Conservation (phyloP, 2,888 invertebrate genomes). For the Drosophila mulleri region DNA sequence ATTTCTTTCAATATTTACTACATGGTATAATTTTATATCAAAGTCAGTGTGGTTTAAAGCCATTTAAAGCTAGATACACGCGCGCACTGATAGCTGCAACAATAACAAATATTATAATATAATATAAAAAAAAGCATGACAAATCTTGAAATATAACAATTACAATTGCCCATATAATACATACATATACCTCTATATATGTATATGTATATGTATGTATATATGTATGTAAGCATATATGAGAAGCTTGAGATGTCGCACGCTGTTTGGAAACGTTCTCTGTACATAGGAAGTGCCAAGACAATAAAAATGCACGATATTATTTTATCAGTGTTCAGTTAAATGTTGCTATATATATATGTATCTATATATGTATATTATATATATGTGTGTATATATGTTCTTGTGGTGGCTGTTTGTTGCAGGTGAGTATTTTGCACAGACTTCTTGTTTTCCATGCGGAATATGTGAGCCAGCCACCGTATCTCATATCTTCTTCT, state of each 20-base stretch:
- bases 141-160: slow-evolving; percentile 51
- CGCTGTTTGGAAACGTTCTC: slow-evolving; percentile 51
- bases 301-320: slow-evolving; percentile 79
- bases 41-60: not conserved
- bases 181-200: not conserved
- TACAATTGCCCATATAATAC: slow-evolving; percentile 27
- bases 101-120: slow-evolving; percentile 6
- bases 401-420: slow-evolving; percentile 45
- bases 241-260: slow-evolving; percentile 52
- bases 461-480: slow-evolving; percentile 67
- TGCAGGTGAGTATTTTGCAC: slow-evolving; percentile 73
- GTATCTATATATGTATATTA: not conserved
- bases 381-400: not conserved
- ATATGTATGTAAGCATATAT: not conserved
- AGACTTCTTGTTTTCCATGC: slow-evolving; percentile 65
- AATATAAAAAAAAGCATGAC: slow-evolving; percentile 46
- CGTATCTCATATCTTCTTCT: slow-evolving; percentile 75
- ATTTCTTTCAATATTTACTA: slow-evolving; percentile 17
- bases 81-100: slow-evolving; percentile 50
- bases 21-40: not conserved
- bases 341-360: slow-evolving; percentile 17
- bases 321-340: slow-evolving; percentile 57
- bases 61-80: slow-evolving; percentile 36
- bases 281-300: slow-evolving; percentile 69
- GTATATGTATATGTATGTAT: slow-evolving; percentile 5